These are phyloP conservation scores for Caenorhabditis inopinata DNA, from an alignment of 1,140 invertebrate species.

Conservation along the genomic window DNA sequence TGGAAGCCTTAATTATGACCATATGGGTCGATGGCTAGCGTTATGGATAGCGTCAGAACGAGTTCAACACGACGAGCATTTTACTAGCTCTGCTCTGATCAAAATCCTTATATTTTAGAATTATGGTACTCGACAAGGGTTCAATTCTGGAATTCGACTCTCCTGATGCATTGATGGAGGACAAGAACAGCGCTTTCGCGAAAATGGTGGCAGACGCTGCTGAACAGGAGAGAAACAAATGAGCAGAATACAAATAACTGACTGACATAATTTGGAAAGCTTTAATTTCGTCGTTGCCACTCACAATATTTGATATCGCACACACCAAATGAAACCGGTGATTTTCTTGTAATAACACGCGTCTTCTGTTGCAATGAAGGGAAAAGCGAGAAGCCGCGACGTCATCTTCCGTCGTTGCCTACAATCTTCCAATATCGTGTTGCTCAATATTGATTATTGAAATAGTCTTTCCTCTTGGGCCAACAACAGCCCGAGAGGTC, in stretches of 20 bases:
- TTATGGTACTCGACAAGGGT: conserved; percentile 80
- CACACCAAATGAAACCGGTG: conserved; percentile 25
- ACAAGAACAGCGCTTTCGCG: conserved; percentile 75
- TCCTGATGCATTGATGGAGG: conserved; percentile 74
- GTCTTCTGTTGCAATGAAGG: no score
- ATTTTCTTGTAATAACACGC: no score
- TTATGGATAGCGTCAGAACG: no score
- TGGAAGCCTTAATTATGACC: no score
- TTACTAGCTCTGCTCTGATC: neutral
- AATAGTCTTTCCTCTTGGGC: no score
- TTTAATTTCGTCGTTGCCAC: neutral
- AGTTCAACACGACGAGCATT: no score
- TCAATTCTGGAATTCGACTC: conserved; percentile 78
- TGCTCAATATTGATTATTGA: no score
- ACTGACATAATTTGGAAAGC: neutral
- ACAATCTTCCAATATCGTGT: no score
- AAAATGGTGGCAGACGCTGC: conserved; percentile 39
- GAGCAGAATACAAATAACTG: neutral
- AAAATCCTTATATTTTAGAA: neutral
- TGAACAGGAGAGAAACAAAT: neutral
- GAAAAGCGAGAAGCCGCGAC: no score
- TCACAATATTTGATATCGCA: neutral
- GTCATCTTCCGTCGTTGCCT: no score
- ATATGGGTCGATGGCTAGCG: no score
- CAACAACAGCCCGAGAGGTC: no score